These are phyloP conservation scores for Metopolophium dirhodum DNA, from an alignment of 1,140 invertebrate species.

Conservation along the genomic window DNA sequence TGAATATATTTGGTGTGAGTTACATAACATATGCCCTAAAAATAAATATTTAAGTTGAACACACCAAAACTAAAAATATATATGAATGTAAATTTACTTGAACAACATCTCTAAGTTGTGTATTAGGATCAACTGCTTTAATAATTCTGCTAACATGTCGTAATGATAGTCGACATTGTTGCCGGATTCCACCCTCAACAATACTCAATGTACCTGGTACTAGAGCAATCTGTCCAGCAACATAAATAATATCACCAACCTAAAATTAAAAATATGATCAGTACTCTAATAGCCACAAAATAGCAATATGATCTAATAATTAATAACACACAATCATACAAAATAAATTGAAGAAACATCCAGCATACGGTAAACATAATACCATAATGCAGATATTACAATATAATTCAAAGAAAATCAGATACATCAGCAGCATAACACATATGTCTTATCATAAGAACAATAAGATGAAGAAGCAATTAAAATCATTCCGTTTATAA, in stretches of 20 bases:
- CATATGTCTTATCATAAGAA: neutral
- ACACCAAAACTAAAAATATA: neutral
- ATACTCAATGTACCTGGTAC: conserved; percentile 84
- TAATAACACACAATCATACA: neutral
- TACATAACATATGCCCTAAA: conserved; percentile 81
- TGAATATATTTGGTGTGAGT: conserved; percentile 73
- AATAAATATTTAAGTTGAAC: neutral
- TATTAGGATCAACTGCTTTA: conserved; percentile 77
- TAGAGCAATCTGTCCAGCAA: conserved; percentile 90
- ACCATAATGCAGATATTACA: neutral
- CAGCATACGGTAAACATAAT: neutral
- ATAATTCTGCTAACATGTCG: conserved; percentile 82
- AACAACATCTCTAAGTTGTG: conserved; percentile 79
- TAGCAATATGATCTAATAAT: neutral
- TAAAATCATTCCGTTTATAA: neutral
- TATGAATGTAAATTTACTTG: conserved; percentile 65
- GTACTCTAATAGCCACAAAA: neutral
- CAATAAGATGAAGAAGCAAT: neutral
- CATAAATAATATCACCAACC: conserved; percentile 81
- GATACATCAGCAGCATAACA: neutral
- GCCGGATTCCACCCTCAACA: conserved; percentile 73
- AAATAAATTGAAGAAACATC: neutral
- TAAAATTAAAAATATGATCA: conserved; percentile 61
- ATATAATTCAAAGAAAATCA: neutral
- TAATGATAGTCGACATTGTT: conserved; percentile 81